Base-by-base conservation (phyloP, 2,113 vertebrate genomes). In the Plecotus auritus region DNA sequence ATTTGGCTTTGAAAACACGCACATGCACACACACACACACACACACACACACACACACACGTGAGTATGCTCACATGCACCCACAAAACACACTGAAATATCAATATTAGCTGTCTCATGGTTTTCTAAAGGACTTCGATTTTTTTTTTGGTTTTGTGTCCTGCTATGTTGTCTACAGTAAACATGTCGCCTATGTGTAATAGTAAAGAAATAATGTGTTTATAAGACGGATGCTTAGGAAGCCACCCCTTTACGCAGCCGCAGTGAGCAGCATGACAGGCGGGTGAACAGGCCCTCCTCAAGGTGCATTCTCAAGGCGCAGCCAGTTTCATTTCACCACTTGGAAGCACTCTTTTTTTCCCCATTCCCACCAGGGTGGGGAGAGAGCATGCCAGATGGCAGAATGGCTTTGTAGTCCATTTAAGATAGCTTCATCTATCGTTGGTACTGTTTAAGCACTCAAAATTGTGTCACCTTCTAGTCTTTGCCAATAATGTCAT, bases 401-500 rank as follows among this genome's bases (percentile, higher is more conserved):
- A 76, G 20, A 78, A 92, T 9, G 45, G 16, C 88, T 94, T 96
- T 97, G 92, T 82, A 80, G 90, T 95, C 93, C 76, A 1, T 92
- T 82, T 80, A 70, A 81, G 76, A 78, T 69, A 30, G 28, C 40
- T 93, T 90, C 96, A 93, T 95, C 94, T 97, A 73, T 95, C 96
- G 86, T 13, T 89, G 78, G 81, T 87, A 92, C 7, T 4, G 94
- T 35, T 54, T 93, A 96, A 98, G 83, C 78, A 72, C 85, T 97
- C 74, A 0, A 88, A 96, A 94, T 32, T 93, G 88, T 96, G 94
- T 96, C 97, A 98, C 95, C 94, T 97, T 89, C 95, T 91, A 72
- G 54, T 95, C 95, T 94, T 96, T 97, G 95, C 97, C 98, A 98
- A 95, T 97, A 94, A 96, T 96, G 85, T 77, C 96, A 96, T 92